These are phyloP conservation scores for Potamilus streckersoni DNA, from an alignment of 1,140 invertebrate species.

Conservation along the genomic window DNA sequence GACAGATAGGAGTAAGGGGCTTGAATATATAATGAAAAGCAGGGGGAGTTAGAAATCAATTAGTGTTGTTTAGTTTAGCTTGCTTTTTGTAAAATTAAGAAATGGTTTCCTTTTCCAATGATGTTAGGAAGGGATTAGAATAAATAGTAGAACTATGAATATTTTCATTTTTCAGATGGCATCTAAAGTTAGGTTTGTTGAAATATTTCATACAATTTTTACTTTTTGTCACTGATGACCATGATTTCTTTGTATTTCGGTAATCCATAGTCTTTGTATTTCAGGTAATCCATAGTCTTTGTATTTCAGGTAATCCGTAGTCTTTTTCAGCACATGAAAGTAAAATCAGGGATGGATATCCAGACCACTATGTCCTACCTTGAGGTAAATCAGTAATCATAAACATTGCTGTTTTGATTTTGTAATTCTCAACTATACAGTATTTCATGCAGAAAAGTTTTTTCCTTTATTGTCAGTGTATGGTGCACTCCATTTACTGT, in stretches of 20 bases:
- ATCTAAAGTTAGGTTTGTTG: too few species aligned
- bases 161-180: too few species aligned
- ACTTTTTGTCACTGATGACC: neutral
- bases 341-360: conserved; percentile 37
- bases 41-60: too few species aligned
- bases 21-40: too few species aligned
- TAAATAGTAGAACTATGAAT: too few species aligned
- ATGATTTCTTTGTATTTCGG: conserved; percentile 24
- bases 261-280: conserved; percentile 45
- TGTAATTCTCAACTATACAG: neutral
- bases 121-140: too few species aligned
- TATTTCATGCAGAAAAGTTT: neutral
- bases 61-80: too few species aligned
- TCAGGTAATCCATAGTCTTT: conserved; percentile 41
- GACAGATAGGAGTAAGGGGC: too few species aligned
- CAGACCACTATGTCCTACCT: conserved; percentile 42
- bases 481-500: neutral
- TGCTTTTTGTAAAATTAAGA: too few species aligned
- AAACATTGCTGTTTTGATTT: neutral
- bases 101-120: too few species aligned
- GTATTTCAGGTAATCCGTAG: conserved; percentile 44
- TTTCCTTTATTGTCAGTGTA: neutral
- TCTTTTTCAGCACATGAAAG: conserved; percentile 44
- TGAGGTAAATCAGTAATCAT: conserved; percentile 31
- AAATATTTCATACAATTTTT: neutral